Evolutionary conservation across 2,797 vertebrate species (phyloP).

Genomic region (Muscicapa striata): DNA sequence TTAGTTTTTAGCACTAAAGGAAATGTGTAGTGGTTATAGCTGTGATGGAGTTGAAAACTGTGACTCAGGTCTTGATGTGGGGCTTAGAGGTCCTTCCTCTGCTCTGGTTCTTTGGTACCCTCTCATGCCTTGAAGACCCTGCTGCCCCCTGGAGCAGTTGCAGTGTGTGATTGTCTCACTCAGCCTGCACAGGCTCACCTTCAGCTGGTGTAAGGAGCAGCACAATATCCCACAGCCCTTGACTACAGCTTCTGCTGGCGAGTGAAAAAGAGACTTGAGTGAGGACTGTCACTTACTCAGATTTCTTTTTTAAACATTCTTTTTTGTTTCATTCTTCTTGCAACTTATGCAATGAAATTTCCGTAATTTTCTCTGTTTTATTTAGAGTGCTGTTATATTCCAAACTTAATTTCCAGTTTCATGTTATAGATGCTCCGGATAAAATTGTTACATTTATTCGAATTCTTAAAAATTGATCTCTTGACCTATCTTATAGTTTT

Average conservation of each 20-base stretch:
- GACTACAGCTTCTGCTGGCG: neutral
- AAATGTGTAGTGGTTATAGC: neutral
- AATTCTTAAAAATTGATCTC: neutral
- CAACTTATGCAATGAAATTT: neutral
- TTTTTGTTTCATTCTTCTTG: fast-evolving
- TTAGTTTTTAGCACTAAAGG: neutral
- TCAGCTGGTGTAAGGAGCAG: fast-evolving
- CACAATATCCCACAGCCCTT: neutral
- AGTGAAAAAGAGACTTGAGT: neutral
- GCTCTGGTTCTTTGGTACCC: neutral
- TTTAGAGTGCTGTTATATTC: neutral
- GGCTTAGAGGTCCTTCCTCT: neutral
- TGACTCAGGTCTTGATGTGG: neutral
- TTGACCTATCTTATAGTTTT: neutral
- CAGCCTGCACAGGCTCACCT: neutral
- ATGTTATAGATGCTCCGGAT: neutral
- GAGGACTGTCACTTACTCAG: fast-evolving
- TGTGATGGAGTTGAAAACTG: neutral
- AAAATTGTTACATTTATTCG: neutral
- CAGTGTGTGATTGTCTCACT: fast-evolving
- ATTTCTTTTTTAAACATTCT: neutral
- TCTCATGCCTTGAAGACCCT: neutral
- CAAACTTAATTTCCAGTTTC: neutral
- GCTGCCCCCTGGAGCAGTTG: neutral
- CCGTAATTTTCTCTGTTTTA: neutral